Conservation (phyloP, 2,888 invertebrate species). For the Monopis laevigella region DNA sequence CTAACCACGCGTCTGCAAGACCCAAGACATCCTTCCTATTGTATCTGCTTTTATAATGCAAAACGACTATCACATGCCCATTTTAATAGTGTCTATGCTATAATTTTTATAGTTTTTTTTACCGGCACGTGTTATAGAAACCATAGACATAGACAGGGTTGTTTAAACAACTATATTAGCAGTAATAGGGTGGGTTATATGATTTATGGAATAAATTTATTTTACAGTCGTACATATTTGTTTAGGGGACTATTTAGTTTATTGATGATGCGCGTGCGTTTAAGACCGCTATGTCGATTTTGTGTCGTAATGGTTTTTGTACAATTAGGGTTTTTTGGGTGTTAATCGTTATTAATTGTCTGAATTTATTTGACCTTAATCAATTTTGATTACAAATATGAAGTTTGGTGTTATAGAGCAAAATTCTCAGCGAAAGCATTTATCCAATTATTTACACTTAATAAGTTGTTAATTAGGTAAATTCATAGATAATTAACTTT, state of each 20-base stretch:
- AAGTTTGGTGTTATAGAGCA: too few relatives aligned
- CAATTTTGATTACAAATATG: too few relatives aligned
- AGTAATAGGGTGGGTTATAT: conserved; percentile 52
- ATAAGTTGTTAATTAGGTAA: too few relatives aligned
- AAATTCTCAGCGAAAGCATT: too few relatives aligned
- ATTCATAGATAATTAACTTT: too few relatives aligned
- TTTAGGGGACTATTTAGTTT: conserved; percentile 40
- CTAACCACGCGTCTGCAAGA: neutral
- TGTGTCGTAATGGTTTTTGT: too few relatives aligned
- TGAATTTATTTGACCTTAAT: too few relatives aligned
- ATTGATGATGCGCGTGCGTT: conserved; percentile 56
- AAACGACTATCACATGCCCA: conserved; percentile 53
- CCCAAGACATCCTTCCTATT: conserved; percentile 1
- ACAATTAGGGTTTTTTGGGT: too few relatives aligned
- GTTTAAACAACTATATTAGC: conserved; percentile 63
- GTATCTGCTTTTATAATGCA: conserved; percentile 39
- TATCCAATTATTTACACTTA: too few relatives aligned
- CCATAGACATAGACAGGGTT: conserved; percentile 58
- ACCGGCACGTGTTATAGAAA: conserved; percentile 39
- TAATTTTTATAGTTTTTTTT: conserved; percentile 38
- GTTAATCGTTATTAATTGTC: too few relatives aligned
- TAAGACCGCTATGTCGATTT: too few relatives aligned
- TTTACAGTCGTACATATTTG: conserved; percentile 55
- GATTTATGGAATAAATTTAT: conserved; percentile 64
- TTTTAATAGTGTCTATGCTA: conserved; percentile 17